Percentiles rank a stretch among this genome's conserved stretches.
Conservation (phyloP, 2,797 vertebrate genomes). For the Mus spretus region DNA sequence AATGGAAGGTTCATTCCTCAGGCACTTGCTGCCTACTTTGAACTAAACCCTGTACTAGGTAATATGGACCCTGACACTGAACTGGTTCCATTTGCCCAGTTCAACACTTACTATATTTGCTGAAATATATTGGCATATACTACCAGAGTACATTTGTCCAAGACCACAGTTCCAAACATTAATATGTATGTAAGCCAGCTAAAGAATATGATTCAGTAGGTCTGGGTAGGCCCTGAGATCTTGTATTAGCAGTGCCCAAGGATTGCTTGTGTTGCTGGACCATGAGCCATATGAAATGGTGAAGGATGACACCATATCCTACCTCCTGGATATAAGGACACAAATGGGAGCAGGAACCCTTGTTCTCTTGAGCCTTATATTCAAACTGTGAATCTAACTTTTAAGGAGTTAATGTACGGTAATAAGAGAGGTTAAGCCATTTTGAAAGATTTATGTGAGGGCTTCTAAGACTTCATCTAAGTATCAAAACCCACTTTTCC, state of each 20-base stretch:
- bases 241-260: background rate
- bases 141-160: background rate
- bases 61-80: background rate
- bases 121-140: background rate
- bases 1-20: background rate
- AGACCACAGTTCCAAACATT: background rate
- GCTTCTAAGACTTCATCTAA: background rate
- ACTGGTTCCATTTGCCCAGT: background rate
- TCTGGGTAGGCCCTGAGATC: background rate
- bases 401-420: background rate
- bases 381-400: slow-evolving; percentile 4
- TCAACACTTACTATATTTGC: background rate
- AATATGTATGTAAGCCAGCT: background rate
- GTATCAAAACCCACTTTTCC: background rate
- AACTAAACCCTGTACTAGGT: background rate
- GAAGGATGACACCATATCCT: background rate
- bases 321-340: background rate
- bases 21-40: background rate
- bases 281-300: background rate
- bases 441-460: background rate
- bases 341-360: background rate
- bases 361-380: background rate
- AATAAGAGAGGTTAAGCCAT: background rate
- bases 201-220: background rate
- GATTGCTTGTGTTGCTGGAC: background rate